phyloP scores from a whole-genome alignment of 2,113 vertebrate genomes.

The Meles meles region DNA sequence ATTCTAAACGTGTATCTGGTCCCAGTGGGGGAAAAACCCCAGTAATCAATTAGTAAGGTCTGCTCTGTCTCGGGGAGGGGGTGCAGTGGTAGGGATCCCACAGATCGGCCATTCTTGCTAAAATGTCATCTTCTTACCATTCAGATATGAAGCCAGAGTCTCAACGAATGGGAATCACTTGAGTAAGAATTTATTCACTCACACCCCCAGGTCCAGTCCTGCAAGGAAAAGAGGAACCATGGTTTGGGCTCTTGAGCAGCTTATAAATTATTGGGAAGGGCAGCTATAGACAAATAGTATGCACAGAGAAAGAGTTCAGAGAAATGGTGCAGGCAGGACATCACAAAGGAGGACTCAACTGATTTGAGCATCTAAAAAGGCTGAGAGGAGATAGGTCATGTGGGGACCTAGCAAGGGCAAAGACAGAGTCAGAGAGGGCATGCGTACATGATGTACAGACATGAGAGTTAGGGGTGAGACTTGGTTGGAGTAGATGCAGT shows the following conservation, averaged over 20 bases:
- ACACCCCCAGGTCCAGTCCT: no score
- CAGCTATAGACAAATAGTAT: background rate
- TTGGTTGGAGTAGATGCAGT: background rate
- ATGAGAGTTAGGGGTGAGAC: background rate
- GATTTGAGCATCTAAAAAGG: background rate
- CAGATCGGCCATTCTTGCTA: background rate
- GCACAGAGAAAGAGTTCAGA: background rate
- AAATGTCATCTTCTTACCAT: background rate
- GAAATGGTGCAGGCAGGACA: background rate
- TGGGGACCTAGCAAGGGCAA: background rate
- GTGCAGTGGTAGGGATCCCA: background rate
- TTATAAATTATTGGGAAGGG: background rate
- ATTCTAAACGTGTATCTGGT: background rate
- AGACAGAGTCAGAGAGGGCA: background rate
- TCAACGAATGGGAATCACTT: background rate
- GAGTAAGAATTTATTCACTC: background rate
- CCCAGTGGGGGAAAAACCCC: background rate
- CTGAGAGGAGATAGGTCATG: background rate
- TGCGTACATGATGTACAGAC: fast-evolving
- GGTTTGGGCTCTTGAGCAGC: background rate
- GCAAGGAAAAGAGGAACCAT: background rate
- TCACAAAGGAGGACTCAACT: background rate
- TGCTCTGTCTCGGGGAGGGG: background rate
- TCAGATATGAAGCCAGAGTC: background rate
- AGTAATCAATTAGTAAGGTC: background rate